Base-by-base conservation (phyloP, 2,113 vertebrate genomes). In the Rutilus rutilus region DNA sequence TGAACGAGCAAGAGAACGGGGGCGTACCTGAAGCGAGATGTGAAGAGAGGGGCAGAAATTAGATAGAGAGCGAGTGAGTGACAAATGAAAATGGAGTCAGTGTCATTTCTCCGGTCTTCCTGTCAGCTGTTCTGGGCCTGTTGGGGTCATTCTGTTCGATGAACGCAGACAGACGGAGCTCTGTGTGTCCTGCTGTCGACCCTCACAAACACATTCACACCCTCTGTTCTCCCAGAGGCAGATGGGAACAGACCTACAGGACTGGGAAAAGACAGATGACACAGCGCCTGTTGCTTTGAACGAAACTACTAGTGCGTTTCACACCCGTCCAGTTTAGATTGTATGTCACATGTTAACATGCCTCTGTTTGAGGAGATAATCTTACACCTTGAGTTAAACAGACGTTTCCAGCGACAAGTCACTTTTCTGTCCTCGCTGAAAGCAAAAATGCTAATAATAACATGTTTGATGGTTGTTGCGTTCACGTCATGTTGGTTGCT, bases 211-310 rank as follows among this genome's bases (percentile, higher is more conserved):
- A 45, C 57, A 8, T 36, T 30, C 25, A 23, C 47, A 21, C 52
- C 39, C 25, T 77, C 75, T 77, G 73, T 42, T 50, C 60, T 50
- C 25, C n/a, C 80, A 67, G 62, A 67, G 21, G 80, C 45, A 81
- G 80, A 52, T 67, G 47, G 62, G 62, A 69, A 54, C 17, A 82
- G 62, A 23, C 33, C 23, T 4, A n/a, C 36, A n/a, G 30, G 30
- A 4, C 57, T 81, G 78, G 47, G n/a, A 65, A 65, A 50, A 81
- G 8, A 47, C 79, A 82, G 79, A 82, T 52, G 79, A 67, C 25
- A 33, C 10, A 0, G 19, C 8, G n/a, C 27, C 17, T 69, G 62
- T 30, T 82, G 79, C 59, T 80, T 25, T 67, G 59, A 64, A 27
- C n/a, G 2, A 64, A 80, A 42, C 4, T 42, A 80, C 59, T 27